These are phyloP conservation scores for Anadara kagoshimensis DNA, from an alignment of 1,140 invertebrate species.

Conservation along the genomic window DNA sequence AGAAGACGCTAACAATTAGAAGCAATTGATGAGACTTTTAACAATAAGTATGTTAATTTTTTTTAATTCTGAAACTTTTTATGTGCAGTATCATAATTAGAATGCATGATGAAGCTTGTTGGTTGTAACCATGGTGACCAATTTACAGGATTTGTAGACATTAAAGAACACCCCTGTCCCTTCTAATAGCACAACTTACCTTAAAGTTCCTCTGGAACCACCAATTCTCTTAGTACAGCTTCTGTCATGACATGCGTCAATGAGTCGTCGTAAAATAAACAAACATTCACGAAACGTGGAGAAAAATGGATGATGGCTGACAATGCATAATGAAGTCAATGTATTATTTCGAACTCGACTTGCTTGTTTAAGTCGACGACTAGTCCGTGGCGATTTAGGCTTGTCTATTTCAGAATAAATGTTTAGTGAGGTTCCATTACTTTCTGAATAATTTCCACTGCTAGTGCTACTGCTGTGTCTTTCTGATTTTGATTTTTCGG, in stretches of 20 bases:
- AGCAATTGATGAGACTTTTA: too few relatives aligned
- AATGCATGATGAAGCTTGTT: too few relatives aligned
- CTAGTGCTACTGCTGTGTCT: conserved; percentile 34
- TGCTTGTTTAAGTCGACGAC: conserved; percentile 60
- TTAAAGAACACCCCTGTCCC: too few relatives aligned
- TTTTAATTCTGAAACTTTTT: too few relatives aligned
- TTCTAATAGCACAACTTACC: too few relatives aligned
- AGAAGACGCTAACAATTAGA: too few relatives aligned
- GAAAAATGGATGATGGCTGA: conserved; percentile 99
- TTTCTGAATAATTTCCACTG: conserved; percentile 46
- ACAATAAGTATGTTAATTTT: too few relatives aligned
- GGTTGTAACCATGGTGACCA: too few relatives aligned
- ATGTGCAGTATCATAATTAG: too few relatives aligned
- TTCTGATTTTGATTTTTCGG: conserved; percentile 72
- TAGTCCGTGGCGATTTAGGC: conserved; percentile 62
- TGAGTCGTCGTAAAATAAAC: conserved; percentile 94
- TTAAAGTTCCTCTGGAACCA: conserved; percentile 87
- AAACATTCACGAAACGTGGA: conserved; percentile 98
- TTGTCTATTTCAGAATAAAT: conserved; percentile 80
- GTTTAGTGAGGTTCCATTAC: too few relatives aligned
- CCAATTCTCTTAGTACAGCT: conserved; percentile 90
- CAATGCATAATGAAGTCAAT: conserved; percentile 95
- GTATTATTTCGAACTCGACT: conserved; percentile 79
- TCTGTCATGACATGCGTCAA: conserved; percentile 97
- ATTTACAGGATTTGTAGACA: too few relatives aligned